Evolutionary conservation across 2,113 vertebrate genomes (phyloP), one percentile per base, ranked within the genome.

Genomic region (Typhlomys cinereus): DNA sequence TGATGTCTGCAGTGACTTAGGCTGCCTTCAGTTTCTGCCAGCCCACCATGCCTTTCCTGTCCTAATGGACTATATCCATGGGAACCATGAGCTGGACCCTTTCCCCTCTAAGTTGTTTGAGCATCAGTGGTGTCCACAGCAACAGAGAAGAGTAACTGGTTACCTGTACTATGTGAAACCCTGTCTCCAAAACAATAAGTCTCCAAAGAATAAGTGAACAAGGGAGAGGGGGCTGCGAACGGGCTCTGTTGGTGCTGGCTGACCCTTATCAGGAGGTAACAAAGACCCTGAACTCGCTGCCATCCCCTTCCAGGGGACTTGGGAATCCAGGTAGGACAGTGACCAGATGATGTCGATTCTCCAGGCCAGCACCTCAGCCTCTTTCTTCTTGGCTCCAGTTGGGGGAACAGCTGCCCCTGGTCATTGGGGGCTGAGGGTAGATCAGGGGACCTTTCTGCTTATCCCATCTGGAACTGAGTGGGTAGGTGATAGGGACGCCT

Each of bases 111-210:
- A n/a, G n/a, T n/a, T n/a, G n/a, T n/a, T n/a, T n/a, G n/a, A n/a
- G n/a, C n/a, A n/a, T n/a, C n/a, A n/a, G n/a, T n/a, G n/a, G n/a
- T n/a, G n/a, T n/a, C n/a, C n/a, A n/a, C n/a, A n/a, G n/a, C n/a
- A n/a, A n/a, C n/a, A n/a, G n/a, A n/a, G n/a, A n/a, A n/a, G n/a
- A n/a, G n/a, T n/a, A n/a, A n/a, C n/a, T n/a, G n/a, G n/a, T n/a
- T n/a, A n/a, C n/a, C n/a, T n/a, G n/a, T n/a, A 13, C 13, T 5
- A 0, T 3, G 4, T 41, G n/a, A 48, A 2, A 8, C 5, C 25
- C 75, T 70, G 18, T 52, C 31, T n/a, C 41, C 21, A 54, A 18
- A 20, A n/a, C n/a, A n/a, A n/a, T n/a, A n/a, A n/a, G n/a, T n/a
- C n/a, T n/a, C n/a, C 23, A 41, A 15, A 1, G 13, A 34, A 50